Base-by-base conservation (phyloP, 2,888 invertebrate genomes). In the Mantis religiosa region DNA sequence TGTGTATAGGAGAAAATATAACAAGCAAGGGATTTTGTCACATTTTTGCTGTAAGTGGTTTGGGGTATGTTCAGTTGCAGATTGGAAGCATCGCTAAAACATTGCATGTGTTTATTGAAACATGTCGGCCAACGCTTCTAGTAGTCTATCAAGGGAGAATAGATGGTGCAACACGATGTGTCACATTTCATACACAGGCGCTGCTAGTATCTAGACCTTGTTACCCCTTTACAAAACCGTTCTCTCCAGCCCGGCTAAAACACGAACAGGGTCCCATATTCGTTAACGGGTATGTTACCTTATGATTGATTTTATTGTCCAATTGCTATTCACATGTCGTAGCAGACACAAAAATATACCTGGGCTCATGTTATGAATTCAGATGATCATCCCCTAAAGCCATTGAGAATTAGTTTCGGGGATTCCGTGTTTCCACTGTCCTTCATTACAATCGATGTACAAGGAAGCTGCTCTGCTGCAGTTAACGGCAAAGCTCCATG, bases 261-360 rank as follows among this genome's bases (percentile, higher is more conserved):
- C 54, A 71, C 25, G 54, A 25, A 20, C 54, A 25, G 54, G 85
- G 30, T 25, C 27, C 47, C 85, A 28, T 85, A 47, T 85, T 47
- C 41, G 41, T 85, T 85, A 85, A 85, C 85, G 9, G 15, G 30
- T 84, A 25, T 71, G 54, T 71, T 71, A 71, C 54, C 54, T 71
- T 71, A 47, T 85, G 85, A 85, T 85, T 85, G 85, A 85, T 85
- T 85, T 85, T 85, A 85, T n/a, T 85, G 85, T 47, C 47, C 85
- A 85, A 85, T 47, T 85, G 85, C 85, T 85, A 85, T 85, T 85
- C 47, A 47, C 47, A 85, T 85, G 47, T 85, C 85, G 47, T 28
- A 25, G 25, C 25, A 47, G 54, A 71, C 54, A 54, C 25, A 71
- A 71, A 71, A 71, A 71, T 71, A 71, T 71, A 25, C 54, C 54